Evolutionary conservation across 2,888 invertebrate species (phyloP).

Genomic region (Tortrix viridana): DNA sequence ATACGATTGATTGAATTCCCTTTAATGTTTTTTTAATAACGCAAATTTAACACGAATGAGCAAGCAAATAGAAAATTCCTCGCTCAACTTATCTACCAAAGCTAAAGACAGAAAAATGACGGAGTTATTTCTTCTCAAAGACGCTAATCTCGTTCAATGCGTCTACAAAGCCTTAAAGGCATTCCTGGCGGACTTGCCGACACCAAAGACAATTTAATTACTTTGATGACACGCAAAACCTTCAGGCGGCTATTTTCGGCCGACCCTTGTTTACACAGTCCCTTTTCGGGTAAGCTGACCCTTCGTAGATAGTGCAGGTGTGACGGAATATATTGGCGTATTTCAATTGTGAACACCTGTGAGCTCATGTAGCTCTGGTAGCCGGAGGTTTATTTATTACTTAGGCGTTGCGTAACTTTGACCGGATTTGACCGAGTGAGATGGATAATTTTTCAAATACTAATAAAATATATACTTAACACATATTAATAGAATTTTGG

Average conservation of each 20-base stretch:
- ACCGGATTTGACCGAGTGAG: slow-evolving; percentile 1
- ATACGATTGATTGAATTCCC: neutral
- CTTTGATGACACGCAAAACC: slow-evolving; percentile 48
- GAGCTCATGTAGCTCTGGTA: slow-evolving; percentile 43
- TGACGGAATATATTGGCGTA: slow-evolving; percentile 45
- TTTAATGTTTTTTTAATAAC: slow-evolving; percentile 1
- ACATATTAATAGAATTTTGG: too few relatives aligned
- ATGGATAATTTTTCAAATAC: neutral
- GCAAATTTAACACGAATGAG: slow-evolving; percentile 4
- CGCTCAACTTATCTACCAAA: slow-evolving; percentile 5
- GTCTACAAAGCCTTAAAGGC: slow-evolving; percentile 29
- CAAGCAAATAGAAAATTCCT: neutral
- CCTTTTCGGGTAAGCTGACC: slow-evolving; percentile 44
- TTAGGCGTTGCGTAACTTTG: slow-evolving; percentile 13
- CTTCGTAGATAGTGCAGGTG: slow-evolving; percentile 43
- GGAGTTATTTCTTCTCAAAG: slow-evolving; percentile 22
- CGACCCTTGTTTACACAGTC: slow-evolving; percentile 42
- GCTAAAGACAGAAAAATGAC: slow-evolving; percentile 14
- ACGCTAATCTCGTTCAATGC: slow-evolving; percentile 26
- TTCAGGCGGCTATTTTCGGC: slow-evolving; percentile 45
- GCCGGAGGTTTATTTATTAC: slow-evolving; percentile 31
- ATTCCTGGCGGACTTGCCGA: slow-evolving; percentile 22
- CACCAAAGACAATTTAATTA: slow-evolving; percentile 48
- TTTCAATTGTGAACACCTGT: slow-evolving; percentile 48
- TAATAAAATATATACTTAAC: too few relatives aligned